A percentile compares a stretch with the other conserved stretches of the same genome.
Conservation (phyloP, 1,140 invertebrate genomes). For the Drosophila sp. region DNA sequence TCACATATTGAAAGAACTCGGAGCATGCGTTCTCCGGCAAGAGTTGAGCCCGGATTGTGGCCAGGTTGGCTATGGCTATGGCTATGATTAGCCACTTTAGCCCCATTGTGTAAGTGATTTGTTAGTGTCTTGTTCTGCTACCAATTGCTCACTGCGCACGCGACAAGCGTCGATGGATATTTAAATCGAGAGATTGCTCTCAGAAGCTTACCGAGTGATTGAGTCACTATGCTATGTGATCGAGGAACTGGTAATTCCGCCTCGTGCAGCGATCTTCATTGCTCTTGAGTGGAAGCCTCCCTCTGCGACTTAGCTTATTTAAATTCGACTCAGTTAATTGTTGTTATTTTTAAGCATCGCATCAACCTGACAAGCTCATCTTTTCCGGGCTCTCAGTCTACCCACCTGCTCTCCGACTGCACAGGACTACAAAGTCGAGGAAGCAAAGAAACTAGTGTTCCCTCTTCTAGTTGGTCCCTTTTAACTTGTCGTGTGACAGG, state of each 20-base stretch:
- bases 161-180: constrained; percentile 31
- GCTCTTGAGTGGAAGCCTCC: constrained; percentile 2
- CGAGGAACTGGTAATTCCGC: constrained; percentile 67
- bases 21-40: constrained; percentile 49
- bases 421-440: not conserved
- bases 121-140: constrained; percentile 15
- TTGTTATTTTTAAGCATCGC: not conserved
- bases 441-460: not conserved
- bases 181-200: constrained; percentile 23
- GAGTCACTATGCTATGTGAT: constrained; percentile 36
- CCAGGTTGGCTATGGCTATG: constrained; percentile 1
- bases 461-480: too few relatives aligned
- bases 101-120: constrained; percentile 30
- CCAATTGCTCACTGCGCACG: constrained; percentile 29
- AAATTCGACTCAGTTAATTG: not conserved
- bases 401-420: not conserved
- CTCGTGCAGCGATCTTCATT: constrained; percentile 31
- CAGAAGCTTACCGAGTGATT: not conserved
- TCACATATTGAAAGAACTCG: constrained; percentile 52
- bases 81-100: constrained; percentile 10
- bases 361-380: not conserved
- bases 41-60: constrained; percentile 27
- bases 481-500: too few relatives aligned
- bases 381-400: not conserved
- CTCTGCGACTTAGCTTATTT: not conserved